Evolutionary conservation across 2,888 invertebrate genomes (phyloP).

Genomic region (Cremastinae sp.): DNA sequence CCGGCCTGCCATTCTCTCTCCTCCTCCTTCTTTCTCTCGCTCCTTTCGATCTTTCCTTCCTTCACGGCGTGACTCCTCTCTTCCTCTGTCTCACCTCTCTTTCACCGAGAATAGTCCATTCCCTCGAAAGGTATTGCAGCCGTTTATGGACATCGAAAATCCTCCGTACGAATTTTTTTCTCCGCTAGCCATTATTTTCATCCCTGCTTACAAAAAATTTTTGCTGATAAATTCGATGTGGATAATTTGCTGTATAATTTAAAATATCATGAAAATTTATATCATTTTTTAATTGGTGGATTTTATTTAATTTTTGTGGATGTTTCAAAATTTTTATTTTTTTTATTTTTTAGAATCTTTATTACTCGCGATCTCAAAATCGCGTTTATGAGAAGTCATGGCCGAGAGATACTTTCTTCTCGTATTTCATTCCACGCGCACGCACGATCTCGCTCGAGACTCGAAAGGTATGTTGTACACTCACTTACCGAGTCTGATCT

Average conservation of each 20-base stretch:
- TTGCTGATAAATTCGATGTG: no score
- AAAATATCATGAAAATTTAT: no score
- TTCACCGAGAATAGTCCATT: conserved; percentile 47
- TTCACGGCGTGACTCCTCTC: conserved; percentile 16
- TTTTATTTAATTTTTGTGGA: background rate
- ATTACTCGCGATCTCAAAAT: background rate
- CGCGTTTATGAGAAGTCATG: conserved; percentile 10
- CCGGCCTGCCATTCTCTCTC: conserved; percentile 72
- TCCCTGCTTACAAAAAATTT: background rate
- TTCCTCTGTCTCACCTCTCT: conserved; percentile 42
- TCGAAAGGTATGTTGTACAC: conserved; percentile 45
- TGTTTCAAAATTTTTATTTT: background rate
- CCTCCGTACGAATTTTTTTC: conserved; percentile 15
- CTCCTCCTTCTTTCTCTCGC: conserved; percentile 58
- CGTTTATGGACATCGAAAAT: conserved; percentile 31
- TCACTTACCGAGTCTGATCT: conserved; percentile 10
- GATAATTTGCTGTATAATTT: no score
- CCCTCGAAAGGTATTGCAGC: conserved; percentile 30
- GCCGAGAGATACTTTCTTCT: conserved; percentile 26
- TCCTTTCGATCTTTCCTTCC: conserved; percentile 32
- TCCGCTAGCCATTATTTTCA: background rate
- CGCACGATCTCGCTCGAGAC: conserved; percentile 39
- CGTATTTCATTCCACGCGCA: conserved; percentile 46
- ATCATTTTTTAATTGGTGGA: background rate
- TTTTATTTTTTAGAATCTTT: background rate